Evolutionary conservation across 1,140 invertebrate genomes (phyloP), one percentile per base, ranked within the genome.

Genomic region (Caenorhabditis briggsae): DNA sequence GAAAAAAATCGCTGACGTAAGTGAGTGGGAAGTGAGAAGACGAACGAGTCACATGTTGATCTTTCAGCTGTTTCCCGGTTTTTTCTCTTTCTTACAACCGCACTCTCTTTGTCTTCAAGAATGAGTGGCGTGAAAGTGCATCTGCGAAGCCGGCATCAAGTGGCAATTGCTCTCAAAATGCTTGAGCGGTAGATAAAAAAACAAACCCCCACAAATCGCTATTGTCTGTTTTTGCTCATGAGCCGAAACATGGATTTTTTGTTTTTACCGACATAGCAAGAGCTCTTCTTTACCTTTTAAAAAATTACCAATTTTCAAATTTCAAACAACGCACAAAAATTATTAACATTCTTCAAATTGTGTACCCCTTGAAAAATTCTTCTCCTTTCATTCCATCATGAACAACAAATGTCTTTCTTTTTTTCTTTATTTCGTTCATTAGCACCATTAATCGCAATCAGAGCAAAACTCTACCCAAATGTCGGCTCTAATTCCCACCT

Each of bases 21-120:
- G n/a, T 23, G 56, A 59, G 64, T 33, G 25, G 59, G 20, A 33
- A 18, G 46, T 18, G 46, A 50, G 33, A 78, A 78, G 33, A 12
- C n/a, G 70, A 78, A 78, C 43, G 46, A 78, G 70, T 78, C 70
- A 50, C 46, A 78, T 78, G 70, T 78, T 78, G 6, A 14, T 50
- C n/a, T 48, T 53, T 46, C 70, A 78, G 70, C 70, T 78, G 70
- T 78, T 78, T 78, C 46, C 18, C 8, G 33, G 43, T 70, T 70
- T 70, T 33, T 33, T 33, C 33, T 33, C 33, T 33, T 33, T 33
- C 33, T 70, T 70, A 70, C 64, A 70, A 20, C 33, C 12, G 64
- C 64, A 70, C 41, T 70, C n/a, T 58, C 56, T 8, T 70, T 70
- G 64, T 70, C n/a, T 46, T 41, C 18, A n/a, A 18, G 64, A 70